phyloP scores from a whole-genome alignment of 2,797 vertebrate genomes.

The Sitta carolinensis region DNA sequence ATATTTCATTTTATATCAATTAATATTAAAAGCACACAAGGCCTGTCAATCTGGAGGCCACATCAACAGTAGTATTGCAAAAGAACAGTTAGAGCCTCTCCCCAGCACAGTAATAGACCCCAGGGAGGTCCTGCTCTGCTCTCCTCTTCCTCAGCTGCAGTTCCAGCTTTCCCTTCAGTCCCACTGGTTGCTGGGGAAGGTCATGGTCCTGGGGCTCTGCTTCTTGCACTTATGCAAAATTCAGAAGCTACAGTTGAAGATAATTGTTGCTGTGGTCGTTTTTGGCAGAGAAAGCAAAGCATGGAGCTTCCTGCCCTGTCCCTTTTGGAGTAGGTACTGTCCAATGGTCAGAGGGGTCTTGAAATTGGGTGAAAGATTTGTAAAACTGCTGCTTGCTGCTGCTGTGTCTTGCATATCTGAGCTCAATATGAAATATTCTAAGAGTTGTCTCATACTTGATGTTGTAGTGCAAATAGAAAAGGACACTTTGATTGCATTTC shows the following conservation, averaged over 20 bases:
- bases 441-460: neutral
- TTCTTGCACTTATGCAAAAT: neutral
- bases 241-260: neutral
- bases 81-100: neutral
- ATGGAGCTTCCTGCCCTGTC: neutral
- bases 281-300: neutral
- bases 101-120: neutral
- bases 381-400: neutral
- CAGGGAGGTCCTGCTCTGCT: neutral
- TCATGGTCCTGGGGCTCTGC: neutral
- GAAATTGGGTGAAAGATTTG: neutral
- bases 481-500: neutral
- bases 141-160: neutral
- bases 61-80: neutral
- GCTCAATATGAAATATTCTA: neutral
- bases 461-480: neutral
- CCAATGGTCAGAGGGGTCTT: neutral
- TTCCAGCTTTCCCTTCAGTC: neutral
- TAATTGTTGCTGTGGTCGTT: neutral
- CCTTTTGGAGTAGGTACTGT: neutral
- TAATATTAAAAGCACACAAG: neutral
- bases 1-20: neutral
- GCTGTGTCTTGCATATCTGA: neutral
- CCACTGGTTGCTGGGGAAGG: neutral
- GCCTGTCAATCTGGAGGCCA: neutral